These are phyloP conservation scores for Synergus itoensis DNA, from an alignment of 2,888 invertebrate species.

Conservation along the genomic window DNA sequence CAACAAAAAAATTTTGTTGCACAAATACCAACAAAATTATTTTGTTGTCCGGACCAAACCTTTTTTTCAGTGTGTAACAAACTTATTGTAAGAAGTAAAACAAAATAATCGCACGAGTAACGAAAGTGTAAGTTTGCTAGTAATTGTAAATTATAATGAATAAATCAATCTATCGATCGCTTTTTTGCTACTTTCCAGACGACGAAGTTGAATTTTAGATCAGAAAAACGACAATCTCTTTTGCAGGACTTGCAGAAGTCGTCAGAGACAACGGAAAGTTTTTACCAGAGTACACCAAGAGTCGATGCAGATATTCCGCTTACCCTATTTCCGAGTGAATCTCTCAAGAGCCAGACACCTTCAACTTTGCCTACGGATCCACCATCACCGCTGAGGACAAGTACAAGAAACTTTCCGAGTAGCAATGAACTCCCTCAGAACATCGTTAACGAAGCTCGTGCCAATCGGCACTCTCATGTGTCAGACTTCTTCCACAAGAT, in stretches of 20 bases:
- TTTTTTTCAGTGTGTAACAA: too few species aligned
- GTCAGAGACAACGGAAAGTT: slow-evolving; percentile 68
- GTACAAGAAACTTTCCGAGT: slow-evolving; percentile 59
- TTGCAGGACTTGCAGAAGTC: slow-evolving; percentile 63
- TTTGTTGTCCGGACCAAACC: too few species aligned
- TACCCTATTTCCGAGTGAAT: slow-evolving; percentile 63
- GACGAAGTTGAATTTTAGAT: slow-evolving; percentile 70
- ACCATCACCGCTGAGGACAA: slow-evolving; percentile 57
- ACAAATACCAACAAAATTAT: too few species aligned
- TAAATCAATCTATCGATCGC: background rate
- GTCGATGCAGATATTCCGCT: slow-evolving; percentile 75
- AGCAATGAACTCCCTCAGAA: slow-evolving; percentile 71
- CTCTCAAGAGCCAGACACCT: slow-evolving; percentile 53
- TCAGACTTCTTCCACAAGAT: slow-evolving; percentile 76
- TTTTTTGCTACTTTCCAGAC: slow-evolving; percentile 60
- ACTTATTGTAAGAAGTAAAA: too few species aligned
- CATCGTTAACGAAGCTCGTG: slow-evolving; percentile 71
- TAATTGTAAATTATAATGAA: background rate
- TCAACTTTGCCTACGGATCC: slow-evolving; percentile 70
- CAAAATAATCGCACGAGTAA: too few species aligned
- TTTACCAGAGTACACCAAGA: slow-evolving; percentile 74
- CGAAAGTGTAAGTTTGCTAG: too few species aligned
- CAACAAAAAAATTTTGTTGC: too few species aligned
- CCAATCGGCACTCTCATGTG: slow-evolving; percentile 74
- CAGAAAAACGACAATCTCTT: slow-evolving; percentile 71